These are phyloP conservation scores for Chrysolina haemoptera DNA, from an alignment of 2,888 invertebrate genomes.

Conservation along the genomic window DNA sequence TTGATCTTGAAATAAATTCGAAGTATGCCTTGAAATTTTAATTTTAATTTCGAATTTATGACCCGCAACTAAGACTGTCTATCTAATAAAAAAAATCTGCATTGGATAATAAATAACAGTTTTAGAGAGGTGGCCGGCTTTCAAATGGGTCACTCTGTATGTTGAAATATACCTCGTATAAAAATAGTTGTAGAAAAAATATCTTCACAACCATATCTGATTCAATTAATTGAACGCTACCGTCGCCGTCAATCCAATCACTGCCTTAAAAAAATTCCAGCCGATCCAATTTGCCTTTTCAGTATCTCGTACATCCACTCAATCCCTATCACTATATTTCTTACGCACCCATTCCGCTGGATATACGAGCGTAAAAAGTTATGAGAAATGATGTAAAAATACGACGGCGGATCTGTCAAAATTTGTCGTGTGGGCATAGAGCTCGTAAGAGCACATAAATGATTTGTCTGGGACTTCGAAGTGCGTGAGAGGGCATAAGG, in stretches of 20 bases:
- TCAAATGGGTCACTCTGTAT: no score
- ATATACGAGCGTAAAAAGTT: conserved; percentile 14
- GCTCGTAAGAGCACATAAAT: conserved; percentile 36
- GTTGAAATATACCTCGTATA: no score
- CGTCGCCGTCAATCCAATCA: background rate
- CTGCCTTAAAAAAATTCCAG: conserved; percentile 9
- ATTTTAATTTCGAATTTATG: no score
- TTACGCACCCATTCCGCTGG: conserved; percentile 5
- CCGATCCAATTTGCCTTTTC: conserved; percentile 19
- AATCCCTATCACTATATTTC: conserved; percentile 18
- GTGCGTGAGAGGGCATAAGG: conserved; percentile 28
- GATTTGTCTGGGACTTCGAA: conserved; percentile 28
- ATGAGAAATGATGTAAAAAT: conserved; percentile 30
- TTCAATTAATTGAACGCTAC: background rate
- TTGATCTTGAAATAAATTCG: no score
- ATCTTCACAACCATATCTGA: no score
- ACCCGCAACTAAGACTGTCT: no score
- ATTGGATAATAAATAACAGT: no score
- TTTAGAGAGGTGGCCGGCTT: no score
- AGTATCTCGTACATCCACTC: conserved; percentile 16
- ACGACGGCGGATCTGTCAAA: conserved; percentile 30
- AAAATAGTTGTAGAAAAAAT: no score
- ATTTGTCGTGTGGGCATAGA: conserved; percentile 32
- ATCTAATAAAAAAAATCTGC: no score
- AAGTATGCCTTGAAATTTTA: no score